Percentiles rank a stretch among this genome's conserved stretches.
phyloP scores from a whole-genome alignment of 2,113 vertebrate genomes.

The Gnathonemus longibarbis region DNA sequence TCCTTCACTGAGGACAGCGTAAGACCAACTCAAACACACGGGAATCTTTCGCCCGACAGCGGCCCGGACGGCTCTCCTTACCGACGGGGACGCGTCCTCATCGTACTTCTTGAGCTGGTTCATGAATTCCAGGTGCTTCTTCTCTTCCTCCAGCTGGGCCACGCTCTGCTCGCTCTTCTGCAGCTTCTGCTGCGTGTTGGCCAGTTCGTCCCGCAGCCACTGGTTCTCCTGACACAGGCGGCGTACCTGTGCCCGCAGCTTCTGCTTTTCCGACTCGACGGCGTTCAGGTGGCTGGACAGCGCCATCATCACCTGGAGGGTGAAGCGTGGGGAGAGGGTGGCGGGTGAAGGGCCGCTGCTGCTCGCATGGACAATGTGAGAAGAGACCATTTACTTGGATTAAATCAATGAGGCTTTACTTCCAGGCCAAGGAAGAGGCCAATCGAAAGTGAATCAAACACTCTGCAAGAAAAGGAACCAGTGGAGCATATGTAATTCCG shows the following conservation, averaged over 20 bases:
- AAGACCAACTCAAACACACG: background rate
- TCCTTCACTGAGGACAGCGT: background rate
- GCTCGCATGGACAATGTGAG: background rate
- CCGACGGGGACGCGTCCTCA: slow-evolving; percentile 77
- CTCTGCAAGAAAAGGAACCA: background rate
- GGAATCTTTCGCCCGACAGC: background rate
- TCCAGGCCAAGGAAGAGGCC: background rate
- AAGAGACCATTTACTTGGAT: background rate
- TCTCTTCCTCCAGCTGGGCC: slow-evolving; percentile 96
- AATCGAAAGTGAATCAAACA: background rate
- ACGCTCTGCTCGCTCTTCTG: slow-evolving; percentile 93
- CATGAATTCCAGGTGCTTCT: slow-evolving; percentile 97
- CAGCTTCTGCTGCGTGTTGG: slow-evolving; percentile 95
- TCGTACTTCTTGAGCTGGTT: slow-evolving; percentile 96
- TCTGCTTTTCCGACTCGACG: slow-evolving; percentile 97
- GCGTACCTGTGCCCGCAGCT: slow-evolving; percentile 89
- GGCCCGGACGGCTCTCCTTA: slow-evolving; percentile 39
- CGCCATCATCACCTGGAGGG: slow-evolving; percentile 90
- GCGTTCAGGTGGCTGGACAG: slow-evolving; percentile 90
- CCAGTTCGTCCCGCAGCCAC: slow-evolving; percentile 92
- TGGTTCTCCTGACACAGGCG: slow-evolving; percentile 96
- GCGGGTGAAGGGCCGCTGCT: background rate
- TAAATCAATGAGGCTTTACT: background rate
- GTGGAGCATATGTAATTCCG: background rate
- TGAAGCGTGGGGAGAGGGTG: background rate